phyloP scores from a whole-genome alignment of 2,797 vertebrate species.

The Acanthis flammea region DNA sequence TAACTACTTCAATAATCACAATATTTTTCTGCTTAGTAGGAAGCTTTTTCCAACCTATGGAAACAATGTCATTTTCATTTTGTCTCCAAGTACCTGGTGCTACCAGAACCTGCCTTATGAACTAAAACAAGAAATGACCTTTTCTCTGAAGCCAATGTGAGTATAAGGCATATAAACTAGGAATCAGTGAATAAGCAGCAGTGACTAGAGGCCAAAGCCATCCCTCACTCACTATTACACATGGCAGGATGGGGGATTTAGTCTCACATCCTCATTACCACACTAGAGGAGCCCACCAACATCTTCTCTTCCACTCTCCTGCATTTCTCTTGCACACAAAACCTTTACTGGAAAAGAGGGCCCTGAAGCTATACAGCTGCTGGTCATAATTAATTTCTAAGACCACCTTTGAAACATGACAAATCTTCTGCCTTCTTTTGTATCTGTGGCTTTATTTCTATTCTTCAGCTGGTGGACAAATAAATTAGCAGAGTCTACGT shows the following conservation, averaged over 20 bases:
- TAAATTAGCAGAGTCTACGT: neutral
- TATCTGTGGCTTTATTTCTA: neutral
- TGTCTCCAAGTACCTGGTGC: neutral
- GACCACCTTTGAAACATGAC: neutral
- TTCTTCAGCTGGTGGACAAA: neutral
- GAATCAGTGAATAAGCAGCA: neutral
- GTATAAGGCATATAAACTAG: neutral
- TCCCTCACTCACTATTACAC: neutral
- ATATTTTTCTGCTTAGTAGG: neutral
- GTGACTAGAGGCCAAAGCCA: neutral
- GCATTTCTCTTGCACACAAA: neutral
- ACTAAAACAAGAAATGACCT: neutral
- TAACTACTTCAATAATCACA: neutral
- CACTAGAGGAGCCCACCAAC: neutral
- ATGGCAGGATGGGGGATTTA: neutral
- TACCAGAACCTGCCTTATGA: neutral
- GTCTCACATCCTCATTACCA: neutral
- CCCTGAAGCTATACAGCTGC: neutral
- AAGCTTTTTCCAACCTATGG: neutral
- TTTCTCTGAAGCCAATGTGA: neutral
- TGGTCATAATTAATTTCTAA: neutral
- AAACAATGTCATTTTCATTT: neutral
- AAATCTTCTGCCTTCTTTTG: neutral
- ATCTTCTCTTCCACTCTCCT: neutral
- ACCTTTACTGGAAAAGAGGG: neutral